Percentiles rank a stretch among this genome's conserved stretches.
Evolutionary conservation across 1,140 invertebrate genomes (phyloP).

Genomic region (Drosophila watanabei): DNA sequence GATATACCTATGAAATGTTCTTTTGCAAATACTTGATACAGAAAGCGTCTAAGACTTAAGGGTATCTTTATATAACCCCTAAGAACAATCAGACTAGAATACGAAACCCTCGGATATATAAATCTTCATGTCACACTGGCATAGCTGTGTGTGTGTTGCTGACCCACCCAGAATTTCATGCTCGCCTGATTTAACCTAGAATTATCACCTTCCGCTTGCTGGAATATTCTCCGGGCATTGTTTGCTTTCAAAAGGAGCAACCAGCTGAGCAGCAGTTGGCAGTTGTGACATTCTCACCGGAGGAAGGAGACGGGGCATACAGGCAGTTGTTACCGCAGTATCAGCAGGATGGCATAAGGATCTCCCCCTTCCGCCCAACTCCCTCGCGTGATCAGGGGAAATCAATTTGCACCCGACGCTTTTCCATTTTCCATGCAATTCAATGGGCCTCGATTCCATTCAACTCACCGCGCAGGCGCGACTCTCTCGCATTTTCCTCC

Average conservation of each 20-base stretch:
- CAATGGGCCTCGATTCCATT: slow-evolving; percentile 31
- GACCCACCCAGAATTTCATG: slow-evolving; percentile 47
- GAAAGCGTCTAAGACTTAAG: no score
- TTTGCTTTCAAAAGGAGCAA: slow-evolving; percentile 22
- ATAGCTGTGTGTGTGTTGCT: slow-evolving; percentile 32
- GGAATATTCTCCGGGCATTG: slow-evolving; percentile 12
- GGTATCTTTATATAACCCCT: neutral
- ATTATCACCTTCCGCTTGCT: slow-evolving; percentile 42
- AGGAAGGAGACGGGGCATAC: neutral
- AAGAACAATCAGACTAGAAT: neutral
- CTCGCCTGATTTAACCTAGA: slow-evolving; percentile 30
- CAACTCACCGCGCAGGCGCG: slow-evolving; percentile 40
- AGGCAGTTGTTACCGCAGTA: slow-evolving; percentile 41
- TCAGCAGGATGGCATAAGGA: slow-evolving; percentile 32
- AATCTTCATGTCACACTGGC: neutral
- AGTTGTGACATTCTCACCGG: slow-evolving; percentile 43
- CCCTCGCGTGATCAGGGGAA: slow-evolving; percentile 33
- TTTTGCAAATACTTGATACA: neutral
- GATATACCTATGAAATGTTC: fast-evolving
- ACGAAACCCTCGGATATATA: neutral
- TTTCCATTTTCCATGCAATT: slow-evolving; percentile 53
- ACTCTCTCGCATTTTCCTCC: slow-evolving; percentile 51
- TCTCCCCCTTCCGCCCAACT: slow-evolving; percentile 16
- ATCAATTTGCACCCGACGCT: slow-evolving; percentile 36
- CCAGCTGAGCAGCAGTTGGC: slow-evolving; percentile 48